Evolutionary conservation across 1,140 invertebrate species (phyloP).

Genomic region (Caenorhabditis inopinata): DNA sequence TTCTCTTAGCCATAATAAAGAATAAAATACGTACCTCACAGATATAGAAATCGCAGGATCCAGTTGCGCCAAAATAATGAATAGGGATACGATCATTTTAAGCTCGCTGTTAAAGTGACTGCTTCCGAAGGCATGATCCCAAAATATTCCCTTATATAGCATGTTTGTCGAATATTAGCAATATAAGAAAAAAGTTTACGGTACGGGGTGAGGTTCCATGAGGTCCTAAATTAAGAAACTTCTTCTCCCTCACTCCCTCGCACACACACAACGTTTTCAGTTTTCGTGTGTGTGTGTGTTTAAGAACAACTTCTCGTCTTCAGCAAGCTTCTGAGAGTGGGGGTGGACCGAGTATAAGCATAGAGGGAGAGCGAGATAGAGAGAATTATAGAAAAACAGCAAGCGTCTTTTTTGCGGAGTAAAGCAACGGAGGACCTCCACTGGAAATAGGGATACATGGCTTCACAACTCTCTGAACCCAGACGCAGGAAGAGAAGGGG

Average conservation of each 20-base stretch:
- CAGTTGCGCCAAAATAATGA: background rate
- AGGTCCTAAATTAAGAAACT: background rate
- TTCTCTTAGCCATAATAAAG: too few species aligned
- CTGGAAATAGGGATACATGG: constrained; percentile 19
- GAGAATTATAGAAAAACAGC: background rate
- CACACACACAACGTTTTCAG: background rate
- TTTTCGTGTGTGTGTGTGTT: background rate
- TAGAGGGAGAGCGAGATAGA: background rate
- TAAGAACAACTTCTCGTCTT: background rate
- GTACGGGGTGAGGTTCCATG: constrained; percentile 7
- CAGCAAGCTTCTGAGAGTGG: background rate
- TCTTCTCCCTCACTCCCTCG: too few species aligned
- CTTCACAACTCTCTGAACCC: background rate
- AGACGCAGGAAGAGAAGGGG: constrained; percentile 15
- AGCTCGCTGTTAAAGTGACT: background rate
- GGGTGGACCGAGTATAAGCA: constrained; percentile 22
- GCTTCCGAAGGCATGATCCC: background rate
- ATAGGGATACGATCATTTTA: background rate
- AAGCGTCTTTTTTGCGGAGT: constrained; percentile 21
- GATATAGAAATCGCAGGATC: background rate
- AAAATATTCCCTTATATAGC: background rate
- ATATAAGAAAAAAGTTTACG: background rate
- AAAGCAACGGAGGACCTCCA: background rate
- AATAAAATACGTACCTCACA: background rate
- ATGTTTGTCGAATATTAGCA: background rate